These are phyloP conservation scores for Misgurnus mizolepis DNA, from an alignment of 2,113 vertebrate genomes.

Conservation along the genomic window DNA sequence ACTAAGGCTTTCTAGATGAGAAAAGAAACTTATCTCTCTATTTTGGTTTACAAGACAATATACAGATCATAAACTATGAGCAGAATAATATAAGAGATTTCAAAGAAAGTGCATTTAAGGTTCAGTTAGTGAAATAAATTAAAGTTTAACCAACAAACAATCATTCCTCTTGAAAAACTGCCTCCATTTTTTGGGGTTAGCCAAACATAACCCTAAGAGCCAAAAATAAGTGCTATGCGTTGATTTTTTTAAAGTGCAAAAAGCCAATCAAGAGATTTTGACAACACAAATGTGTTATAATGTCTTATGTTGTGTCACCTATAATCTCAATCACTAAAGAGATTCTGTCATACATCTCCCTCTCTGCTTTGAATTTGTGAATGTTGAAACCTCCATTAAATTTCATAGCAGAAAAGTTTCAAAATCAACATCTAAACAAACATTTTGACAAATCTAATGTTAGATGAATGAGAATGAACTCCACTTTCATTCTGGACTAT, in stretches of 20 bases:
- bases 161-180: background rate
- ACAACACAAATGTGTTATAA: background rate
- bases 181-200: background rate
- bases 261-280: background rate
- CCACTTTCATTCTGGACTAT: background rate
- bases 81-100: background rate
- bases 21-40: background rate
- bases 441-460: background rate
- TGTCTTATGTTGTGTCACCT: background rate
- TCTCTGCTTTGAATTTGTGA: background rate
- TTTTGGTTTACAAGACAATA: background rate
- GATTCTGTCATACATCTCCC: background rate
- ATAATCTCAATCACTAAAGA: background rate
- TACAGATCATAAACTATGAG: background rate
- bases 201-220: background rate
- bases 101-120: conserved; percentile 36
- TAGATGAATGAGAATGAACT: background rate
- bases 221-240: conserved; percentile 35
- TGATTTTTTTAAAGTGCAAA: conserved; percentile 46
- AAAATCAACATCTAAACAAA: conserved; percentile 9
- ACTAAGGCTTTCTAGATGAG: background rate
- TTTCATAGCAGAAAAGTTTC: background rate
- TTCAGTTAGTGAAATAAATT: conserved; percentile 39
- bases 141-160: background rate
- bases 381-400: background rate